Conservation (phyloP, 2,888 invertebrate genomes). For the Stratiomys singularior region DNA sequence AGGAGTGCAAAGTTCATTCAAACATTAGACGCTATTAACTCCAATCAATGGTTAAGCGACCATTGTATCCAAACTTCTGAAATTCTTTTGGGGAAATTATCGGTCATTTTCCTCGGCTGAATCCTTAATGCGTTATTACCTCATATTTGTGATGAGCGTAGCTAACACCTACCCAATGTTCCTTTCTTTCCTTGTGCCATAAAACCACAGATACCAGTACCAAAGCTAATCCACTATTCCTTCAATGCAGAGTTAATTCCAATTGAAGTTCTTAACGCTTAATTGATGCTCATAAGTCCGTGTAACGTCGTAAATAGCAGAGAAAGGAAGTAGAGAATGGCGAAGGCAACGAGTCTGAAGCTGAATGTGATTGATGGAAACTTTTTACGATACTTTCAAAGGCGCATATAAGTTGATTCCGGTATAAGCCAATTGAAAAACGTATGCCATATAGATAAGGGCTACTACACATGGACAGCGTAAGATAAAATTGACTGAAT, state of each 20-base stretch:
- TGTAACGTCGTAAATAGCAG: conserved; percentile 18
- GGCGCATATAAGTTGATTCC: neutral
- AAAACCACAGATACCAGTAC: neutral
- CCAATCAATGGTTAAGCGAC: no score
- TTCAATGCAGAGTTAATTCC: conserved; percentile 14
- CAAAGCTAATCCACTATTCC: conserved; percentile 1
- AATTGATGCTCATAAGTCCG: conserved; percentile 32
- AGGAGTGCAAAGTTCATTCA: no score
- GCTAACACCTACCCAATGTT: conserved; percentile 3
- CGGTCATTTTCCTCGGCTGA: conserved; percentile 17
- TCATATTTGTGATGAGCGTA: neutral
- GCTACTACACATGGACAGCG: neutral
- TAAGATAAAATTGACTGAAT: no score
- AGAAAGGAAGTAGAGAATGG: neutral
- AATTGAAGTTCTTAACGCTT: conserved; percentile 21
- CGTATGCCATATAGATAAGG: neutral
- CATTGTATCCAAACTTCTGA: no score
- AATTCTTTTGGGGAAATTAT: no score
- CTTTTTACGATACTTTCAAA: conserved; percentile 25
- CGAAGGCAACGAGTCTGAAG: neutral
- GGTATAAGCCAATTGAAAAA: neutral
- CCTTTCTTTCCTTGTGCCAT: neutral
- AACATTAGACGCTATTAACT: no score
- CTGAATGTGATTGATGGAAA: conserved; percentile 40
- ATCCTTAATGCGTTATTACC: neutral